Percentiles rank a stretch among this genome's conserved stretches.
Evolutionary conservation across 2,797 vertebrate species (phyloP).

Genomic region (Dendrocincla tyrannina): DNA sequence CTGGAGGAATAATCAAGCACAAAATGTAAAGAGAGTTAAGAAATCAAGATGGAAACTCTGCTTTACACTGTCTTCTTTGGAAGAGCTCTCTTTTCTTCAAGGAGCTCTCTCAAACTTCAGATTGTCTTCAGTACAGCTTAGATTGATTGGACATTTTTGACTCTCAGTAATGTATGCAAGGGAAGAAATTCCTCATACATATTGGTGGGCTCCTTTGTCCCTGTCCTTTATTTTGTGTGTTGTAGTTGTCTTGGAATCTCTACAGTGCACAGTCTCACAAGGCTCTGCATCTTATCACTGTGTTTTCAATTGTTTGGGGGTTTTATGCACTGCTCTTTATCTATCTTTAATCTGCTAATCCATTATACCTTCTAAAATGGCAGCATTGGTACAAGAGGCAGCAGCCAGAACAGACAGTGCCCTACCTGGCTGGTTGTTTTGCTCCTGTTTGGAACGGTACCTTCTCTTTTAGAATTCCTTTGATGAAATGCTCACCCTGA

Average conservation of each 20-base stretch:
- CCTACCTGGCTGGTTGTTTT: not conserved
- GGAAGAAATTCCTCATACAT: not conserved
- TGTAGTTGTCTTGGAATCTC: not conserved
- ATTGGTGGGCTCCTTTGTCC: not conserved
- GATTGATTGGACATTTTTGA: not conserved
- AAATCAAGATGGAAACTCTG: not conserved
- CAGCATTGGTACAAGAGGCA: not conserved
- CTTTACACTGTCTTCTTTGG: not conserved
- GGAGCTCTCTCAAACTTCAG: not conserved
- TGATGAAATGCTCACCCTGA: not conserved
- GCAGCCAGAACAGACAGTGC: not conserved
- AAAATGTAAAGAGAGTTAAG: not conserved
- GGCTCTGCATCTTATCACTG: not conserved
- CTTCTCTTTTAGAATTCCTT: not conserved
- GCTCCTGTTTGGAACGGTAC: not conserved
- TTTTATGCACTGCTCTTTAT: not conserved
- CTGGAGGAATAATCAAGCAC: not conserved
- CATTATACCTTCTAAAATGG: not conserved
- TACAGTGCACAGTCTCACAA: not conserved
- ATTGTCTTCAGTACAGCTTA: not conserved
- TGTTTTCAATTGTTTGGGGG: not conserved
- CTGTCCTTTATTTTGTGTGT: not conserved
- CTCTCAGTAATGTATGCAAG: not conserved
- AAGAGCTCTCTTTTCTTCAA: not conserved
- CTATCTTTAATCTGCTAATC: not conserved